phyloP scores from a whole-genome alignment of 2,113 vertebrate genomes.

The Nothocercus julius region DNA sequence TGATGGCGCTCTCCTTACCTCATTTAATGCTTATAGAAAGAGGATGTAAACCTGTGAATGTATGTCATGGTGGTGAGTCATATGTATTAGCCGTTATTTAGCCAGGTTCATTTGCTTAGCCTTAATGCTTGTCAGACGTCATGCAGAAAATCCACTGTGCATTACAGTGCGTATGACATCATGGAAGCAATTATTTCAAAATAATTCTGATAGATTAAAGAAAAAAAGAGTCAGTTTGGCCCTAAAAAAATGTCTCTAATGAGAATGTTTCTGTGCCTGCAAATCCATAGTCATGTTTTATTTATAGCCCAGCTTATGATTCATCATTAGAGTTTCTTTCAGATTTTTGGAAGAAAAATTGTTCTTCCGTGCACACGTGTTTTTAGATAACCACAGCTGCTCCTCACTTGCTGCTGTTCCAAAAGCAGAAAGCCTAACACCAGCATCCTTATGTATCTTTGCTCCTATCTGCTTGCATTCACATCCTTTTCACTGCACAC shows the following conservation, averaged over 20 bases:
- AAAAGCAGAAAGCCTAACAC: constrained; percentile 65
- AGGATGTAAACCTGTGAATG: constrained; percentile 15
- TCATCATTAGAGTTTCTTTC: constrained; percentile 80
- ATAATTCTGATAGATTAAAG: constrained; percentile 57
- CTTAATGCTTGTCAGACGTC: constrained; percentile 11
- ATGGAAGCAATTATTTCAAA: constrained; percentile 73
- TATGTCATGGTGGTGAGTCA: constrained; percentile 48
- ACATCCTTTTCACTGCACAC: constrained; percentile 52
- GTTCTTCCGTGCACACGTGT: constrained; percentile 38
- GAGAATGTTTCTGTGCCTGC: constrained; percentile 75
- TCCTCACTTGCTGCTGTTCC: constrained; percentile 65
- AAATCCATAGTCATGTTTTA: constrained; percentile 77
- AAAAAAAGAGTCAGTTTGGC: constrained; percentile 68
- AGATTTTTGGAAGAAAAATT: constrained; percentile 76
- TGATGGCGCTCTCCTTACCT: not conserved
- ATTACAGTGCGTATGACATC: constrained; percentile 65
- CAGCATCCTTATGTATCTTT: constrained; percentile 56
- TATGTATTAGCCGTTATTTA: constrained; percentile 45
- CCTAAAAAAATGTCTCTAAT: constrained; percentile 72
- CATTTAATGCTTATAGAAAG: constrained; percentile 19
- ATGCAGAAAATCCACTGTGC: constrained; percentile 33
- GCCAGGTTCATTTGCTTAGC: constrained; percentile 34
- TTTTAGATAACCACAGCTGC: constrained; percentile 78
- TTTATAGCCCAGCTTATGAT: constrained; percentile 77
- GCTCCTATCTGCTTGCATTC: constrained; percentile 66